Evolutionary conservation across 2,113 vertebrate species (phyloP).

Genomic region (Salvelinus sp.): DNA sequence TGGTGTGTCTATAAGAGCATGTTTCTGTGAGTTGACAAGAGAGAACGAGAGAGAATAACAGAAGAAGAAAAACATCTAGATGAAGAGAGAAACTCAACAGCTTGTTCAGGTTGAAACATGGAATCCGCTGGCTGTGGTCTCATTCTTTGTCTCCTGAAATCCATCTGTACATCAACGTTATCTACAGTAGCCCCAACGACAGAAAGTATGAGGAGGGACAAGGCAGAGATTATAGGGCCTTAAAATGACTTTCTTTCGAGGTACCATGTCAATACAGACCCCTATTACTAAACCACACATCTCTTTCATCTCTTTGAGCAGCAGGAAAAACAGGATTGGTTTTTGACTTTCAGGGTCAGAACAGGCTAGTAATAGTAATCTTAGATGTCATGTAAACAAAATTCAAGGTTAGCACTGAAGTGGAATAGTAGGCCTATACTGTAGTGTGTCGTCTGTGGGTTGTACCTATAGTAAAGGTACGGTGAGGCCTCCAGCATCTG

Average conservation of each 20-base stretch:
- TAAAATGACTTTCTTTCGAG: background rate
- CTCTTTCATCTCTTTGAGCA: conserved; percentile 9
- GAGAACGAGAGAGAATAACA: no score
- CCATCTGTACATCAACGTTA: conserved; percentile 17
- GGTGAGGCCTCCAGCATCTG: no score
- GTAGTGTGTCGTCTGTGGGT: no score
- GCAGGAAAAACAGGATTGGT: background rate
- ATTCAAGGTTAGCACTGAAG: no score
- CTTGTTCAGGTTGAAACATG: background rate
- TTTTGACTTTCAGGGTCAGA: background rate
- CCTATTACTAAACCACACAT: background rate
- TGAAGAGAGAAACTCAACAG: conserved; percentile 1
- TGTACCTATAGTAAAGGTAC: no score
- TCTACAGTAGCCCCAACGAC: conserved; percentile 10
- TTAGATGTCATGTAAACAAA: no score
- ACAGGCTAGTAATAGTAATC: background rate
- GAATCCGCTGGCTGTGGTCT: background rate
- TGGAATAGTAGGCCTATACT: background rate
- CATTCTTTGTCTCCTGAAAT: conserved; percentile 1
- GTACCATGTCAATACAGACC: background rate
- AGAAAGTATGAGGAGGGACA: background rate
- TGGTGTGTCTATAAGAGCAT: no score
- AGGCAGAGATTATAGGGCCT: conserved; percentile 3
- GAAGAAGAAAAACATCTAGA: background rate
- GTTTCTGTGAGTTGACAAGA: no score